Percentiles rank a stretch among this genome's conserved stretches.
These are phyloP conservation scores for Tetranychus piercei DNA, from an alignment of 2,888 invertebrate species.

Conservation along the genomic window DNA sequence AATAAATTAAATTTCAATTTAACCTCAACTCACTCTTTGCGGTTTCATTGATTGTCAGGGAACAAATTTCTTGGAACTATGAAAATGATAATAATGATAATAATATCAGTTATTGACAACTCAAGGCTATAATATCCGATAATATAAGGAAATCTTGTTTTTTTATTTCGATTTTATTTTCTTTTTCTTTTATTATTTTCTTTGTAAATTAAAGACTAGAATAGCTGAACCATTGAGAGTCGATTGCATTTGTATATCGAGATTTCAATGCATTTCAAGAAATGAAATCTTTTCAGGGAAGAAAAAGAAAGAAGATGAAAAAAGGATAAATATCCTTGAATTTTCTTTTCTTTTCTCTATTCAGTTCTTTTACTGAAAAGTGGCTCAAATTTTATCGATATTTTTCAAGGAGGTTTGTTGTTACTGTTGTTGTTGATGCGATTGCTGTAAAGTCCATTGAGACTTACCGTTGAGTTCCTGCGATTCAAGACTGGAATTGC, in stretches of 20 bases:
- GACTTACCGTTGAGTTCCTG: slow-evolving; percentile 33
- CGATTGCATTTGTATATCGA: not conserved
- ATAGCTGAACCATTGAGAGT: not conserved
- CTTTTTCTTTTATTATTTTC: not conserved
- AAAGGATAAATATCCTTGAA: not conserved
- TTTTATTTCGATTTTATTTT: not conserved
- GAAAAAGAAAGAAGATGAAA: not conserved
- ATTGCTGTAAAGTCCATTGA: not conserved
- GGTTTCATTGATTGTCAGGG: too few species aligned
- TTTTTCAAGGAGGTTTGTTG: not conserved
- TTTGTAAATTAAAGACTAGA: not conserved
- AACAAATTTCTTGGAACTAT: too few species aligned
- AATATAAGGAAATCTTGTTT: not conserved
- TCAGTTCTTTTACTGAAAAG: not conserved
- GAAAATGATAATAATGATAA: too few species aligned
- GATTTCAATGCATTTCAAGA: too few species aligned
- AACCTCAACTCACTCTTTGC: too few species aligned
- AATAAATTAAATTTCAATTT: too few species aligned
- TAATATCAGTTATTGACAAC: not conserved
- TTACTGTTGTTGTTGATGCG: slow-evolving; percentile 44
- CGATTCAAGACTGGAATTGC: slow-evolving; percentile 66
- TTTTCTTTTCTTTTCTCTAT: too few species aligned
- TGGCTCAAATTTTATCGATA: slow-evolving; percentile 1
- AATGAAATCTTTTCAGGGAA: not conserved
- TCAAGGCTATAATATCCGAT: not conserved